Evolutionary conservation across 2,113 vertebrate genomes (phyloP).

Genomic region (Rynchops niger): DNA sequence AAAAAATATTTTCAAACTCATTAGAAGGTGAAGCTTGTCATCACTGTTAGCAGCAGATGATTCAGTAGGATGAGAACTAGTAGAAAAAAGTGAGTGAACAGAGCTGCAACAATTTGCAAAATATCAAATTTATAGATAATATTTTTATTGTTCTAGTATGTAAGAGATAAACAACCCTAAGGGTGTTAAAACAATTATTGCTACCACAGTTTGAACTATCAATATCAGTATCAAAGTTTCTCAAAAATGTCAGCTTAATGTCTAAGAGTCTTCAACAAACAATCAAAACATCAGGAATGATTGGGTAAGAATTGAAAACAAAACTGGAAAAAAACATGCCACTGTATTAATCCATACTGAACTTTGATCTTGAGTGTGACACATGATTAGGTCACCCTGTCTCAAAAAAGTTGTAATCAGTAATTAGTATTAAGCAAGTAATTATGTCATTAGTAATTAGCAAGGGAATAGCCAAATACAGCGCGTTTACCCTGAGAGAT

Average conservation of each 20-base stretch:
- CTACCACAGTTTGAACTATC: background rate
- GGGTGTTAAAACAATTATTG: background rate
- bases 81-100: background rate
- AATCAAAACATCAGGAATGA: background rate
- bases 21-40: background rate
- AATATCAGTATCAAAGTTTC: background rate
- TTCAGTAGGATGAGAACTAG: background rate
- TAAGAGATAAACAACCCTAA: background rate
- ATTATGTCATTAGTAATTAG: background rate
- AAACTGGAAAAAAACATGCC: background rate
- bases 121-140: background rate
- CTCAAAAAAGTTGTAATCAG: background rate
- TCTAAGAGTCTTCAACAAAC: background rate
- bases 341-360: background rate
- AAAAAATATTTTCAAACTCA: conserved; percentile 8
- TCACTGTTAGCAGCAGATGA: background rate
- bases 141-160: background rate
- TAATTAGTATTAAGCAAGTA: background rate
- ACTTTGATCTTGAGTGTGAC: background rate
- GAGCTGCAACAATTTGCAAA: background rate
- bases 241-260: background rate
- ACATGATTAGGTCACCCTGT: background rate
- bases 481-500: background rate
- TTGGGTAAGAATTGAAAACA: background rate
- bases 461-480: background rate